A percentile compares a stretch with the other conserved stretches of the same genome.
These are phyloP conservation scores for Aplodontia rufa DNA, from an alignment of 2,113 vertebrate genomes.

Conservation along the genomic window DNA sequence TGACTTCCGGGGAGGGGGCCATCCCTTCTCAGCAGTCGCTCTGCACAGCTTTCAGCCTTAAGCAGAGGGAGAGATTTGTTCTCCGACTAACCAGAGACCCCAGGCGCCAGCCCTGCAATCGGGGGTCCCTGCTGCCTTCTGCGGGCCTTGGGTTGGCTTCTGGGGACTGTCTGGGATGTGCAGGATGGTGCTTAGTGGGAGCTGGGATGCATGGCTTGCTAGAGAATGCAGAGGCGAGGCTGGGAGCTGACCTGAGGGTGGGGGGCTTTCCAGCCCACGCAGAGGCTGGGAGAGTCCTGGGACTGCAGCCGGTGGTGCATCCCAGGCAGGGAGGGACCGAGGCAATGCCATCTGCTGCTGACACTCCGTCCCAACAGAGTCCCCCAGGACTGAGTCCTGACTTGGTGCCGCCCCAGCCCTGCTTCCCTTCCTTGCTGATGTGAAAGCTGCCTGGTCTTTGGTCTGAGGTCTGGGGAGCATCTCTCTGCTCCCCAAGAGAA, in stretches of 20 bases:
- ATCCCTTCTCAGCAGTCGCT: not conserved
- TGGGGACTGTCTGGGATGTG: not conserved
- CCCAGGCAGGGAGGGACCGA: not conserved
- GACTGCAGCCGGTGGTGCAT: rapidly evolving
- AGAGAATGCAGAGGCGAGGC: not conserved
- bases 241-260: not conserved
- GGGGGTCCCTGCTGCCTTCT: not conserved
- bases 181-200: not conserved
- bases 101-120: rapidly evolving
- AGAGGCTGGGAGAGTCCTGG: not conserved
- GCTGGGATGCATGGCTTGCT: not conserved
- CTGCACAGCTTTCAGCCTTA: not conserved
- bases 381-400: not conserved
- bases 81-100: no score
- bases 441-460: not conserved
- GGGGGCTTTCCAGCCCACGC: not conserved
- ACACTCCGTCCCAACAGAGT: not conserved
- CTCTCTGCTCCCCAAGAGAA: not conserved
- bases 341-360: not conserved
- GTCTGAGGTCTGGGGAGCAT: not conserved
- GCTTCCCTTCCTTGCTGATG: not conserved
- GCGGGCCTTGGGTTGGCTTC: not conserved
- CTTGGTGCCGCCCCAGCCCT: rapidly evolving
- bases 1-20: not conserved
- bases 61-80: not conserved